A percentile compares a stretch with the other conserved stretches of the same genome.
Conservation (phyloP, 2,797 vertebrate species). For the Lepilemur ruficaudatus region DNA sequence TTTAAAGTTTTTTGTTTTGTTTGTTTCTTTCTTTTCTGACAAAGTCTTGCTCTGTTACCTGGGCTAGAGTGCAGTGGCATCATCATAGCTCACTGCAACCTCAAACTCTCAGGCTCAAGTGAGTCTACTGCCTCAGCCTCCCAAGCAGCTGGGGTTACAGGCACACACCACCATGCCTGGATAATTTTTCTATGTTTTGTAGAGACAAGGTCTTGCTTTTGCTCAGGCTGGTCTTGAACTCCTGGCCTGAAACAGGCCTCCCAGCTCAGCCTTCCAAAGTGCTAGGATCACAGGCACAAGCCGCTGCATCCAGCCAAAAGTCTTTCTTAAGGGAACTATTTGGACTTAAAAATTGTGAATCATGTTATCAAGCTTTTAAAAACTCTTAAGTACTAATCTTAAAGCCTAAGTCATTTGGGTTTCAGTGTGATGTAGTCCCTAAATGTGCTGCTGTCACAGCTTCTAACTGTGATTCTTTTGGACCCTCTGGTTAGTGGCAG, state of each 20-base stretch:
- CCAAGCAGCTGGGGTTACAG: too few species aligned
- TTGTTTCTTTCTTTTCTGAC: too few species aligned
- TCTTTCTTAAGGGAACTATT: not conserved
- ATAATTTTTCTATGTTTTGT: too few species aligned
- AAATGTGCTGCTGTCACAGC: rapidly evolving
- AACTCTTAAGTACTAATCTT: not conserved
- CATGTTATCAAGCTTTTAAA: not conserved
- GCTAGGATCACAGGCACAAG: not conserved
- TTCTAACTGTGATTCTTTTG: rapidly evolving
- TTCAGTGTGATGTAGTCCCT: not conserved
- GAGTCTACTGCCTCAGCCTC: too few species aligned
- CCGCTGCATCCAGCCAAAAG: not conserved
- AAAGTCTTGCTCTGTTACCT: too few species aligned
- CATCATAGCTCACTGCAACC: too few species aligned
- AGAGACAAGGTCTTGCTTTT: not conserved
- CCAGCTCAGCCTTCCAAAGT: not conserved
- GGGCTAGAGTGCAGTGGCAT: too few species aligned
- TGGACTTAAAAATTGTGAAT: not conserved
- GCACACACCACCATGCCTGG: too few species aligned
- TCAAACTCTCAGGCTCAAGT: too few species aligned
- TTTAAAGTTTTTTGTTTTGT: not conserved
- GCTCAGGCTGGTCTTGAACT: not conserved
- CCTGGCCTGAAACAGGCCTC: not conserved
- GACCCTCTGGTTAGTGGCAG: not conserved
- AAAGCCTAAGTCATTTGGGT: not conserved